Conservation (phyloP, 1,140 invertebrate species). For the Hetaerina americana region DNA sequence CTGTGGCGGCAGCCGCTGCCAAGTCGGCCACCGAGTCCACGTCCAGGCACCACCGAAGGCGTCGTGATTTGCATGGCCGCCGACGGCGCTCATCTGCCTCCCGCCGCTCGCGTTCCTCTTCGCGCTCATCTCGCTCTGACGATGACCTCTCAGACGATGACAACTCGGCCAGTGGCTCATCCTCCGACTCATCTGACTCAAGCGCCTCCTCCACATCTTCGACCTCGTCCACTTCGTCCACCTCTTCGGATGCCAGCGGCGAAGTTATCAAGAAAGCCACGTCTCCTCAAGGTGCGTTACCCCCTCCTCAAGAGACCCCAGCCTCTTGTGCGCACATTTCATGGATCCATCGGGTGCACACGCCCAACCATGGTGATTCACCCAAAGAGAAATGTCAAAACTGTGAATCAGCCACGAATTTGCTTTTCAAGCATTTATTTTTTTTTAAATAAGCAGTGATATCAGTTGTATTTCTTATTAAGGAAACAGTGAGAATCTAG, state of each 20-base stretch:
- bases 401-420: no score
- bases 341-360: no score
- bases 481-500: no score
- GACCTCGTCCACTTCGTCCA: conserved; percentile 29
- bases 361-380: no score
- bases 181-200: conserved; percentile 35
- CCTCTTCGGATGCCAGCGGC: neutral
- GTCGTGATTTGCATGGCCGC: neutral
- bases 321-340: no score
- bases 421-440: no score
- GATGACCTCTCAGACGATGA: neutral
- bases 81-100: neutral
- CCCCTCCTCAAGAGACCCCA: neutral
- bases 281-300: conserved; percentile 13
- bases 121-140: neutral
- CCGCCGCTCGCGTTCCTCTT: neutral
- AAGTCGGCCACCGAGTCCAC: conserved; percentile 19
- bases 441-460: no score
- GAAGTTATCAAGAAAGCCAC: conserved; percentile 32
- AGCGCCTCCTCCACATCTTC: conserved; percentile 36
- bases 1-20: conserved; percentile 24
- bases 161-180: conserved; percentile 18
- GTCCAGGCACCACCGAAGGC: neutral
- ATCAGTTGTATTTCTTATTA: no score
- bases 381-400: no score